Evolutionary conservation across 1,140 invertebrate species (phyloP), one percentile per base, ranked within the genome.

Genomic region (Caerostris extrusa): DNA sequence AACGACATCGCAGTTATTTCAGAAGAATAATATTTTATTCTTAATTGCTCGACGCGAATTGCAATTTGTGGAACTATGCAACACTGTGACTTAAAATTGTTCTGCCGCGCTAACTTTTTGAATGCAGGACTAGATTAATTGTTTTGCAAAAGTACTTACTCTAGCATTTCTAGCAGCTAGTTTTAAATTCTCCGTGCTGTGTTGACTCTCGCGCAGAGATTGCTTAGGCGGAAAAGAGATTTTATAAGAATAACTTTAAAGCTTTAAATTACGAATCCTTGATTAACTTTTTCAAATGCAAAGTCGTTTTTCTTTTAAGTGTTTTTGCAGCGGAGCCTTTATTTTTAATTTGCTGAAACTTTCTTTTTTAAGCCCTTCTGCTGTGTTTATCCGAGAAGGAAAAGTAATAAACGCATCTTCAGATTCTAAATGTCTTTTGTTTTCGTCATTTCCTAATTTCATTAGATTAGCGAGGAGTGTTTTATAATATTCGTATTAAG

Each of bases 241-340:
- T 77, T 77, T 77, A 77, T 50, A 77, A 77, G 71, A 77, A 50
- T 50, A 12, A 77, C 50, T 77, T 77, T 50, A 77, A 34, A 77
- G 8, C 71, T 34, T 77, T 77, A 77, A 77, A 77, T 77, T 77
- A 34, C 71, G 8, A 77, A 77, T 50, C 34, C 71, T 77, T 77
- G 71, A 77, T 77, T 77, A 77, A 77, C 50, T 77, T 77, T 77
- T 77, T 77, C 71, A 53, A 77, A 77, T 77, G 71, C 5, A 5
- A 12, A 53, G 71, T 77, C 71, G 69, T 53, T 77, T 77, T 77
- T 77, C 69, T 77, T 77, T 77, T 53, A 77, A 34, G 34, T 7
- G 69, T 10, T 34, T n/a, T 34, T 34, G 34, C 34, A 12, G 34
- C 34, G 34, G 50, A 10, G 14, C 53, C 12, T 77, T 77, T 77